These are phyloP conservation scores for Carollia perspicillata DNA, from an alignment of 2,113 vertebrate species.

Conservation along the genomic window DNA sequence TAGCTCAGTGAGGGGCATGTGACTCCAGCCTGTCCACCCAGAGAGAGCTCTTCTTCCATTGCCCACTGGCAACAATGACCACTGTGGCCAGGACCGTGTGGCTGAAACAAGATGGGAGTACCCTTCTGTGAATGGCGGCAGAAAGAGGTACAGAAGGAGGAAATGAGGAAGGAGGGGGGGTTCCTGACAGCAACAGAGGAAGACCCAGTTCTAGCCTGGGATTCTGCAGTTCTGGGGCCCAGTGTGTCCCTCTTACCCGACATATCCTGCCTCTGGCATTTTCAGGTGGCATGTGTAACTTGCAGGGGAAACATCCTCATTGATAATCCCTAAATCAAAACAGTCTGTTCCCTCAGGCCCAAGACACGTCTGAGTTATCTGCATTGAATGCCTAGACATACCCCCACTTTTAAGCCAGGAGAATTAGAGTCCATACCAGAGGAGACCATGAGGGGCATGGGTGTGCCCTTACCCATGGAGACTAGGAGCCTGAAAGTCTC, in stretches of 20 bases:
- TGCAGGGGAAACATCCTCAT: neutral
- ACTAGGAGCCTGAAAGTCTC: conserved; percentile 18
- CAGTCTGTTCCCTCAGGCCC: neutral
- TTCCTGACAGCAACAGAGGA: neutral
- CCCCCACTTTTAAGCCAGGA: neutral
- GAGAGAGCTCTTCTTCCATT: neutral
- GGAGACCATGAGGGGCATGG: rapidly evolving
- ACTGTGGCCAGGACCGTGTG: neutral
- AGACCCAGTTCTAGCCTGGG: neutral
- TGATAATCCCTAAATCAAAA: neutral
- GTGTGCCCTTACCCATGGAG: neutral
- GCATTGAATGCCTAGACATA: neutral
- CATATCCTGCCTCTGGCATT: neutral
- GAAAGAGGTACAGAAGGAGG: neutral
- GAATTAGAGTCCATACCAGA: neutral
- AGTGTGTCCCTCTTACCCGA: neutral
- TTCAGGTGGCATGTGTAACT: neutral
- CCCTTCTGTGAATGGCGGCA: neutral
- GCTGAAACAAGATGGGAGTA: neutral
- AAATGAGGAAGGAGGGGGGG: neutral
- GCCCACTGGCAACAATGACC: neutral
- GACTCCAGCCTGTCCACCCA: neutral
- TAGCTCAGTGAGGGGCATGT: neutral
- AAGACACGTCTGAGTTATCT: neutral
- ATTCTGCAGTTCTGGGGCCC: neutral